Percentiles rank a stretch among this genome's conserved stretches.
These are phyloP conservation scores for Cinclus cinclus DNA, from an alignment of 2,113 vertebrate genomes.

Conservation along the genomic window DNA sequence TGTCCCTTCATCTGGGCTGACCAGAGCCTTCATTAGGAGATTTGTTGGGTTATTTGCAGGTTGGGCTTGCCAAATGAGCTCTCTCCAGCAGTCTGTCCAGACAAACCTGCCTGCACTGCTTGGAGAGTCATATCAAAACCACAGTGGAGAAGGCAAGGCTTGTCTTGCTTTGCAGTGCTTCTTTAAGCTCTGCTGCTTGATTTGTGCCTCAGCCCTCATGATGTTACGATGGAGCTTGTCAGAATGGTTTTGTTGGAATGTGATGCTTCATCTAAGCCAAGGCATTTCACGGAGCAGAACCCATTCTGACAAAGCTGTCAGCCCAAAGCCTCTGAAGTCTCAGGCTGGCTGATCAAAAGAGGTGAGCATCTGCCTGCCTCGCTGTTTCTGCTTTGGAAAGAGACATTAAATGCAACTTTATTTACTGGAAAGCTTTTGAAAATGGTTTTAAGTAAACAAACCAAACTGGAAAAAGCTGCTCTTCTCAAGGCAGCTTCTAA, in stretches of 20 bases:
- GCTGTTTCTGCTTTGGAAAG: not conserved
- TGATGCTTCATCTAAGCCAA: constrained; percentile 18
- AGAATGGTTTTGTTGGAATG: constrained; percentile 32
- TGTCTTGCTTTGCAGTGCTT: not conserved
- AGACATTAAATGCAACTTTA: constrained; percentile 15
- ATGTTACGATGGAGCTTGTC: constrained; percentile 31
- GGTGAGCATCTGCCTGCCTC: not conserved
- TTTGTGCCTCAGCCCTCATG: not conserved
- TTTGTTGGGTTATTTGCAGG: not conserved
- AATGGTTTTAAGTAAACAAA: constrained; percentile 18
- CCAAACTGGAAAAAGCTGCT: not conserved
- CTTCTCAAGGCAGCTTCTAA: not conserved
- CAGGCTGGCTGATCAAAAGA: constrained; percentile 45
- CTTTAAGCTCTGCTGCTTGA: constrained; percentile 17
- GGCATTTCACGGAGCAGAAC: not conserved
- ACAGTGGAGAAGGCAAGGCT: not conserved
- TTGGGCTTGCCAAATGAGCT: not conserved
- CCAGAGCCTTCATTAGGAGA: not conserved
- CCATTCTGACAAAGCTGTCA: constrained; percentile 57
- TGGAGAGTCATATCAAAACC: not conserved
- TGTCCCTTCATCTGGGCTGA: not conserved
- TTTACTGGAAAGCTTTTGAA: constrained; percentile 34
- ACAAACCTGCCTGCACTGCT: not conserved
- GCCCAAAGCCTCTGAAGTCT: constrained; percentile 47
- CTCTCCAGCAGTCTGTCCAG: not conserved